Base-by-base conservation (phyloP, 2,888 invertebrate genomes). In the Ichneumoninae sp. region DNA sequence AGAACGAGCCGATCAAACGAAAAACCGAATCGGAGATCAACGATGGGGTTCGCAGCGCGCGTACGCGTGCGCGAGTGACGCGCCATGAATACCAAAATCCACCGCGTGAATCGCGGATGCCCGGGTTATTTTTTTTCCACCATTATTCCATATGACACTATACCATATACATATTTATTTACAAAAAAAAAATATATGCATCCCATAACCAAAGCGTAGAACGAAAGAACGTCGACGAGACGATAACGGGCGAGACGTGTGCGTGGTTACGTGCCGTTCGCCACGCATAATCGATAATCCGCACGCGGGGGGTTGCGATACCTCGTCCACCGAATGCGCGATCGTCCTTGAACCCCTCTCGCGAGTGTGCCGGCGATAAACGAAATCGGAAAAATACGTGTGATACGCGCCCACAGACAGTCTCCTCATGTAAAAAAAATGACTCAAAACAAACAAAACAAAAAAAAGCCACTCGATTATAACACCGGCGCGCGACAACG, bases 211-310 rank as follows among this genome's bases (percentile, higher is more conserved):
- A 44, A 75, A 65, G 40, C 65, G 73, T 60, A 26, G 54, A 65
- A 52, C 66, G 69, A 57, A 81, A 30, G 68, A 60, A 57, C 69
- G 71, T 66, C 85, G 75, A 80, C 66, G 73, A 71, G 85, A 78
- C 75, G 85, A 85, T 85, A 85, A 85, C 82, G 79, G 82, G 79
- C 83, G 83, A 75, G 82, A 87, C 87, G 87, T 87, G 87, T 87
- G 87, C 87, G 85, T 87, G 87, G 85, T 83, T 86, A 84, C 75
- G 86, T 76, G 83, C 81, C 87, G 83, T 87, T 87, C 85, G 85
- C 85, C 81, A 87, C 87, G 87, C 87, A 87, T 87, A 87, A 87
- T 87, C 87, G 87, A 87, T 87, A 87, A 85, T 82, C 74, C 85
- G 82, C 83, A 83, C 81, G 86, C 75, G 75, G 60, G 60, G 44